Base-by-base conservation (phyloP, 2,888 invertebrate species). In the Pristionchus maxplancki region DNA sequence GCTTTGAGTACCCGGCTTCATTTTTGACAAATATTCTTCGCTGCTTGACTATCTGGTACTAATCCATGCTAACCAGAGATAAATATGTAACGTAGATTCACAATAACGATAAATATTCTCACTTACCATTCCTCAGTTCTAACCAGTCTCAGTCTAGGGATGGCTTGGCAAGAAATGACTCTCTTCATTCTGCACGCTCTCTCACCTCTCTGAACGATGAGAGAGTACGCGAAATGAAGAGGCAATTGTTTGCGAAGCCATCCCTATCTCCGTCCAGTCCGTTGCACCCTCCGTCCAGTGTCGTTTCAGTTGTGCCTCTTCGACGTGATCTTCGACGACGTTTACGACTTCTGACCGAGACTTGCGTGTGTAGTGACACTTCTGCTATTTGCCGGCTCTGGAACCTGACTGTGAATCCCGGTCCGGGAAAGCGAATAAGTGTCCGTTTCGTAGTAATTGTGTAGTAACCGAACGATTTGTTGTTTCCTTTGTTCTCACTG, bases 221-320 rank as follows among this genome's bases (percentile, higher is more conserved):
- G 44, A 44, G 44, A 44, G 11, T 44, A 62, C n/a, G 9, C 9
- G 15, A 15, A 15, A 8, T 62, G 62, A n/a, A n/a, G n/a, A n/a
- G n/a, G n/a, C n/a, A n/a, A n/a, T n/a, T 58, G n/a, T 58, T 58
- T 71, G n/a, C 34, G 28, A 31, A n/a, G n/a, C 40, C 28, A 44
- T 74, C 48, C 37, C 31, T 6, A 24, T 44, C 17, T 37, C 82
- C 17, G 82, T 83, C 53, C 50, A 4, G 31, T 53, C 82, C 34
- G 71, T 67, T 83, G 82, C 78, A 78, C 74, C 17, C 86, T 20
- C 40, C 58, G 48, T 48, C 28, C 40, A 84, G 62, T 86, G 50
- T 85, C 37, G 37, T 74, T 86, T 86, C 86, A 74, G 74, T 64
- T 86, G 48, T 64, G 64, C 31, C 74, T 86, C 67, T 86, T 86